Evolutionary conservation across 2,888 invertebrate species (phyloP), one percentile per base, ranked within the genome.

Genomic region (Bombyx huttoni): DNA sequence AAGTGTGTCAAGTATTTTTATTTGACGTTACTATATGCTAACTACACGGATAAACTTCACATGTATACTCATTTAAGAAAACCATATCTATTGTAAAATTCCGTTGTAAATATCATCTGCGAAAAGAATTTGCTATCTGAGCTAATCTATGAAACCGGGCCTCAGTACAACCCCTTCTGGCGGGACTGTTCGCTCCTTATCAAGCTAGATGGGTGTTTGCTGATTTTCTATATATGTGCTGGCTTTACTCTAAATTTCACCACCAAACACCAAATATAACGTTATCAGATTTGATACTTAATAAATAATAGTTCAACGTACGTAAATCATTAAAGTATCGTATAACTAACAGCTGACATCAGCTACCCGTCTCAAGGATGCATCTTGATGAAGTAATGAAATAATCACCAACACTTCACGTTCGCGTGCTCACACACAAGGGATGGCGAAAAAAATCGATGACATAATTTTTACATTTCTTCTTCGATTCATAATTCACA

Each of bases 1-100:
- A 73, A 73, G 64, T 73, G 67, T 75, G 76, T 73, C 76, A 74
- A 65, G 67, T 68, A 63, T 70, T 74, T 64, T 68, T 67, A 70
- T 67, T 65, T 60, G 51, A 55, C 56, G 56, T 63, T 61, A 63
- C 61, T 61, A 62, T 67, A 61, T 53, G 56, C 52, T 54, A 56
- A 58, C 56, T 47, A 56, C 54, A 55, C 57, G 55, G 53, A 60
- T 58, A 54, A 55, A 57, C 61, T 58, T 58, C 40, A 60, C 56
- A 52, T 48, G 54, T 56, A 47, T 59, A 58, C 61, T 58, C 45
- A 49, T 53, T 40, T 49, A 49, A 54, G 52, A 57, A 55, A 13
- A 47, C 12, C 34, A 47, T 40, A 34, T 12, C 40, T 14, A 48
- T 33, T 33, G 24, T 24, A 24, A 24, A 5, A 5, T 24, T 5